Percentiles rank a stretch among this genome's conserved stretches.
phyloP scores from a whole-genome alignment of 2,888 invertebrate genomes.

The Nomada flava region DNA sequence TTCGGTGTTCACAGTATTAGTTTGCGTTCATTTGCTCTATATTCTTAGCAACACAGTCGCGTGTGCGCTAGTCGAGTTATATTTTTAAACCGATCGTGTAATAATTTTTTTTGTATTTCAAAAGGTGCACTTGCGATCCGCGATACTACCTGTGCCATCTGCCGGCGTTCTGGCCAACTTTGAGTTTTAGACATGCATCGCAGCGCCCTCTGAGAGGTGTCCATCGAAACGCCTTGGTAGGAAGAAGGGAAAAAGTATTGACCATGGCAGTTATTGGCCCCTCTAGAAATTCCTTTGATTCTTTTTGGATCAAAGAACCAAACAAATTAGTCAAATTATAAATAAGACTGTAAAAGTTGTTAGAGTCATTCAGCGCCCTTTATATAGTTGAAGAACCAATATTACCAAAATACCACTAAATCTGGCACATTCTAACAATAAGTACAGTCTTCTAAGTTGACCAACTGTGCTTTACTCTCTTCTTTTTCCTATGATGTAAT shows the following conservation, averaged over 20 bases:
- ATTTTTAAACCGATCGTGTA: not conserved
- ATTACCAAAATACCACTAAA: too few species aligned
- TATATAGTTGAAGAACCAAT: too few species aligned
- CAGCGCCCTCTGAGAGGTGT: conserved; percentile 55
- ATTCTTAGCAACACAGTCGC: not conserved
- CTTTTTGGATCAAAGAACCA: too few species aligned
- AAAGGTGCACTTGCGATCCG: not conserved
- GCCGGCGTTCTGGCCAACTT: conserved; percentile 10
- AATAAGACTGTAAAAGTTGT: too few species aligned
- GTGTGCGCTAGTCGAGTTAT: not conserved
- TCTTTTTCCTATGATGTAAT: not conserved
- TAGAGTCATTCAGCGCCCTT: too few species aligned
- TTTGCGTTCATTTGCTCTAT: not conserved
- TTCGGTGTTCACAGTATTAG: not conserved
- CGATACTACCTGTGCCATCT: conserved; percentile 66
- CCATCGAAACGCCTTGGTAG: conserved; percentile 24
- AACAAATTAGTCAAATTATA: too few species aligned
- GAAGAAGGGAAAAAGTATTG: conserved; percentile 57
- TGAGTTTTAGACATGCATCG: conserved; percentile 25
- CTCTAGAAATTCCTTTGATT: too few species aligned
- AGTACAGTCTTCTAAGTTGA: too few species aligned
- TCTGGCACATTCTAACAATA: too few species aligned
- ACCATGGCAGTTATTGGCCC: not conserved
- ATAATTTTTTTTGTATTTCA: not conserved
- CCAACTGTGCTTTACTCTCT: too few species aligned